Evolutionary conservation across 2,797 vertebrate genomes (phyloP).

Genomic region (Arnoldichthys spilopterus): DNA sequence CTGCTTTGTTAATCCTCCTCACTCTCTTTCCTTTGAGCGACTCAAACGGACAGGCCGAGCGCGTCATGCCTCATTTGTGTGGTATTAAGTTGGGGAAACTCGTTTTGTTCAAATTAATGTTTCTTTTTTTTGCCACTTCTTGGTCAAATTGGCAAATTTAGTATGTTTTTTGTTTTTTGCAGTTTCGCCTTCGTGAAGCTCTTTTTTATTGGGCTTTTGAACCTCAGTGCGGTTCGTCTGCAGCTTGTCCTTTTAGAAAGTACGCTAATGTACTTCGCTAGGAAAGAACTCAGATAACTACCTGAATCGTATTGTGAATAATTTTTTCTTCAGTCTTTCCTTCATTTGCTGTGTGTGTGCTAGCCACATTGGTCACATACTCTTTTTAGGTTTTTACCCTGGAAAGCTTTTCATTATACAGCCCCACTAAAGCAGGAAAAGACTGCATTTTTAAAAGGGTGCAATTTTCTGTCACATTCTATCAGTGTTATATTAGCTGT

Average conservation of each 20-base stretch:
- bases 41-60: slow-evolving; percentile 36
- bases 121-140: slow-evolving; percentile 14
- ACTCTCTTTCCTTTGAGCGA: slow-evolving; percentile 50
- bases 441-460: too few species aligned
- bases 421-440: too few species aligned
- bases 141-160: not conserved
- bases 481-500: too few species aligned
- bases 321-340: not conserved
- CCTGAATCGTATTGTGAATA: too few species aligned
- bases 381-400: too few species aligned
- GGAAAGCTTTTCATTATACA: too few species aligned
- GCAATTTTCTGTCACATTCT: too few species aligned
- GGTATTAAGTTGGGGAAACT: slow-evolving; percentile 32
- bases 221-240: not conserved
- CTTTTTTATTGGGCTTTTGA: slow-evolving; percentile 43
- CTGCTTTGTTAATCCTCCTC: slow-evolving; percentile 55
- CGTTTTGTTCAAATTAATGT: slow-evolving; percentile 53
- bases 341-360: not conserved
- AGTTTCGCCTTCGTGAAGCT: slow-evolving; percentile 31
- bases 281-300: not conserved
- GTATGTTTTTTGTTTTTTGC: slow-evolving; percentile 18
- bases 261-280: not conserved
- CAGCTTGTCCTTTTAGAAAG: not conserved
- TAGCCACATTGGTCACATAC: not conserved
- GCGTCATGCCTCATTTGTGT: slow-evolving; percentile 47